phyloP scores from a whole-genome alignment of 2,888 invertebrate species.

The Biston betularia region DNA sequence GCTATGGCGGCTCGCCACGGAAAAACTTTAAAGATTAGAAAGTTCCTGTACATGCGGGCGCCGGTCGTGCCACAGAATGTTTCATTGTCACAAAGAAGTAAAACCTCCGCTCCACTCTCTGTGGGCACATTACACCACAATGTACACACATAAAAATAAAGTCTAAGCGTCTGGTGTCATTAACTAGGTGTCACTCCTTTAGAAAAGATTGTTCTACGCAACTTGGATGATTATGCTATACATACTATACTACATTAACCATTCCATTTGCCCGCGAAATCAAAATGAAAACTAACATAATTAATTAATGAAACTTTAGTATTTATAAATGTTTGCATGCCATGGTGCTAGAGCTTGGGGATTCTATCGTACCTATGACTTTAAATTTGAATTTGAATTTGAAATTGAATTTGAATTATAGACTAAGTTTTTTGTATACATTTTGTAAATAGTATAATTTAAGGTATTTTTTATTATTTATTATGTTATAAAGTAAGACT shows the following conservation, averaged over 20 bases:
- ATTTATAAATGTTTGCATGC: no score
- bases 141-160: constrained; percentile 56
- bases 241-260: background rate
- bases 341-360: no score
- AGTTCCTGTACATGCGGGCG: constrained; percentile 60
- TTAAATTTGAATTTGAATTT: no score
- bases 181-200: constrained; percentile 9
- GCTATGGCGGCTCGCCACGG: constrained; percentile 51
- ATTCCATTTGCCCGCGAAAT: no score
- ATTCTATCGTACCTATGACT: no score
- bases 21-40: constrained; percentile 74
- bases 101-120: constrained; percentile 51
- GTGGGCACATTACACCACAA: constrained; percentile 58
- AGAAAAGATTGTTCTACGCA: background rate
- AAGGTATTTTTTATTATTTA: no score
- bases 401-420: no score
- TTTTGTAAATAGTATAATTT: no score
- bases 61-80: constrained; percentile 29
- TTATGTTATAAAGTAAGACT: no score
- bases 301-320: no score
- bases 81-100: constrained; percentile 10
- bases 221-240: background rate
- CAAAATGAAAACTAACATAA: no score
- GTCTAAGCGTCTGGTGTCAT: constrained; percentile 43
- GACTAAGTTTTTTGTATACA: no score